Percentiles rank a stretch among this genome's conserved stretches.
phyloP scores from a whole-genome alignment of 2,113 vertebrate genomes.

The Euleptes europaea region DNA sequence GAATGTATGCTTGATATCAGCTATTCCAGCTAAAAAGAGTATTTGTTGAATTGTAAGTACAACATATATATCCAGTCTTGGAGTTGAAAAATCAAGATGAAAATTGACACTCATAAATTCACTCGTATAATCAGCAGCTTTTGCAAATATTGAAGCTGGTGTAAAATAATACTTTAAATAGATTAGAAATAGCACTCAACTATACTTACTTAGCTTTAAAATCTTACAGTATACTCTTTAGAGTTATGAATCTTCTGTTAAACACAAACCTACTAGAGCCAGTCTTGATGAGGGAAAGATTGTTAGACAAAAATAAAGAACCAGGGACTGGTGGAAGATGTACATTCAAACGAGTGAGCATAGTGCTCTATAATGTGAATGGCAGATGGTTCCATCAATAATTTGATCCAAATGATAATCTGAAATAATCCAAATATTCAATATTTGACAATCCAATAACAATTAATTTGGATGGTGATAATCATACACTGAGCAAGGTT shows the following conservation, averaged over 20 bases:
- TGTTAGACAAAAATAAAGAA: neutral
- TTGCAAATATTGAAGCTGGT: neutral
- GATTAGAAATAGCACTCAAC: neutral
- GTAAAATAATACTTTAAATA: neutral
- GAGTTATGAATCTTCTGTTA: neutral
- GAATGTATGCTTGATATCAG: slow-evolving; percentile 1
- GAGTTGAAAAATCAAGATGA: neutral
- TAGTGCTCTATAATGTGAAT: neutral
- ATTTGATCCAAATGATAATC: neutral
- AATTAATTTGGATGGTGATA: neutral
- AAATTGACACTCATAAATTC: neutral
- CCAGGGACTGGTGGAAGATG: neutral
- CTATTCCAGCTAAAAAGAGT: no score
- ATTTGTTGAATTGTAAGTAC: neutral
- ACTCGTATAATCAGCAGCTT: neutral
- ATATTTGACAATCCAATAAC: slow-evolving; percentile 34
- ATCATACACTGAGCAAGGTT: neutral
- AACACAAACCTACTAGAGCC: neutral
- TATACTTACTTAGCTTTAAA: neutral
- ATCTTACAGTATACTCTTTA: neutral
- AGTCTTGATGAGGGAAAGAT: neutral
- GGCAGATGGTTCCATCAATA: neutral
- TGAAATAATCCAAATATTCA: neutral
- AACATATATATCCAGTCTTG: neutral
- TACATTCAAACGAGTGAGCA: neutral